phyloP scores from a whole-genome alignment of 2,113 vertebrate species.

The Panthera uncia region DNA sequence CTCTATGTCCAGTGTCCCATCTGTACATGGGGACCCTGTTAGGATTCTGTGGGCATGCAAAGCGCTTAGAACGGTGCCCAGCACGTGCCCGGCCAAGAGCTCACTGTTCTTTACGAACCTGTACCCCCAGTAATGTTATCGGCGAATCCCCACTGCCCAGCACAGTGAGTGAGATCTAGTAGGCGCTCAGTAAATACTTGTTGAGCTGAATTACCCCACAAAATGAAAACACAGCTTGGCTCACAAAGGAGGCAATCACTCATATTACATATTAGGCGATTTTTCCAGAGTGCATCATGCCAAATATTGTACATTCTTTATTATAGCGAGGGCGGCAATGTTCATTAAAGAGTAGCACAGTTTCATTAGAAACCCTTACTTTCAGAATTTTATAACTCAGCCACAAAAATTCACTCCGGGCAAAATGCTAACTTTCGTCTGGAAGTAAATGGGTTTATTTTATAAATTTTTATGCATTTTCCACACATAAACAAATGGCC shows the following conservation, averaged over 20 bases:
- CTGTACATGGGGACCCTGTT: not conserved
- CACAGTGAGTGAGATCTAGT: not conserved
- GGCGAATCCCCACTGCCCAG: not conserved
- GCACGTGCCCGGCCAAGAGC: not conserved
- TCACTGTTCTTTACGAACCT: not conserved
- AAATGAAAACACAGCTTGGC: constrained; percentile 67
- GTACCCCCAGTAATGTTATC: not conserved
- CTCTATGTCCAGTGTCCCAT: not conserved
- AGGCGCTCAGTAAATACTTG: constrained; percentile 56
- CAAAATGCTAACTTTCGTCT: constrained; percentile 72
- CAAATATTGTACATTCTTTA: constrained; percentile 70
- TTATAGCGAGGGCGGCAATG: not conserved
- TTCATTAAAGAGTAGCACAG: constrained; percentile 65
- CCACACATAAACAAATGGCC: constrained; percentile 75
- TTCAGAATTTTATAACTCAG: constrained; percentile 73
- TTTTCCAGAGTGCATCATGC: constrained; percentile 66
- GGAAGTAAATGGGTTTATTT: constrained; percentile 77
- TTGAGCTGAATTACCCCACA: constrained; percentile 41
- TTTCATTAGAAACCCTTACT: constrained; percentile 76
- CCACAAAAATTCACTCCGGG: constrained; percentile 79
- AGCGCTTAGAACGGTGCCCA: not conserved
- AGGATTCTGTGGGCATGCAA: not conserved
- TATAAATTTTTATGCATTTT: constrained; percentile 82
- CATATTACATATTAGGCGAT: constrained; percentile 53
- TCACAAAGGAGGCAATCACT: constrained; percentile 32